Percentiles rank a stretch among this genome's conserved stretches.
Evolutionary conservation across 2,888 invertebrate genomes (phyloP).

Genomic region (Heliothis peltigera): DNA sequence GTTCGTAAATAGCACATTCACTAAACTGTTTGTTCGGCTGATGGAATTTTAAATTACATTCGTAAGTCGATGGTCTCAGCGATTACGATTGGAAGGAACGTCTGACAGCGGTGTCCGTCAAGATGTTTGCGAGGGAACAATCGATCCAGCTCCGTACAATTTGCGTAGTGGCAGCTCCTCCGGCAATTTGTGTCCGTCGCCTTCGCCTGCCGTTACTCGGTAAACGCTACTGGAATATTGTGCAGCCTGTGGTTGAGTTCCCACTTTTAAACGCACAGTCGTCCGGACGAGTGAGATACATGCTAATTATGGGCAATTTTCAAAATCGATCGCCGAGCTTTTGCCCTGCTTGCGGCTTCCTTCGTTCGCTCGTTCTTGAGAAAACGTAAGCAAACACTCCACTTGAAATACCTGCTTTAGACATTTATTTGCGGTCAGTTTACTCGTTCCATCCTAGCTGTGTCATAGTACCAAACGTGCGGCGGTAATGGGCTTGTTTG

Average conservation of each 20-base stretch:
- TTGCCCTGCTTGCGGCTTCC: conserved; percentile 84
- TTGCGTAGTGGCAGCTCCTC: conserved; percentile 86
- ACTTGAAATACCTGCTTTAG: conserved; percentile 59
- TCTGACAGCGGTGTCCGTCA: conserved; percentile 53
- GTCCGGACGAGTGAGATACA: conserved; percentile 86
- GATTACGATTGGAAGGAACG: conserved; percentile 36
- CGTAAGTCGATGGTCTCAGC: conserved; percentile 34
- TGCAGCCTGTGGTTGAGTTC: conserved; percentile 85
- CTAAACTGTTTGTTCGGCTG: conserved; percentile 52
- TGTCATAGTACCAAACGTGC: conserved; percentile 11
- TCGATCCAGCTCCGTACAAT: conserved; percentile 81
- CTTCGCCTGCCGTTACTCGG: conserved; percentile 85
- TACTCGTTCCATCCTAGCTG: conserved; percentile 32
- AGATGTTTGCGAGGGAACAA: conserved; percentile 75
- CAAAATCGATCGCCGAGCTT: conserved; percentile 88
- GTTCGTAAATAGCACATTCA: conserved; percentile 40
- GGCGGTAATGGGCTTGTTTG: conserved; percentile 40
- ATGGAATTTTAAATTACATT: conserved; percentile 41
- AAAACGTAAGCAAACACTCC: conserved; percentile 75
- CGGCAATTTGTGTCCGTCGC: conserved; percentile 88
- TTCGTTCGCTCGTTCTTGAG: conserved; percentile 78
- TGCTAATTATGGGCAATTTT: conserved; percentile 89
- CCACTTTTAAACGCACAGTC: conserved; percentile 85
- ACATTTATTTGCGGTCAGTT: conserved; percentile 59
- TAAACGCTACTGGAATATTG: conserved; percentile 89